These are phyloP conservation scores for Iphiclides podalirius DNA, from an alignment of 2,888 invertebrate species.

Conservation along the genomic window DNA sequence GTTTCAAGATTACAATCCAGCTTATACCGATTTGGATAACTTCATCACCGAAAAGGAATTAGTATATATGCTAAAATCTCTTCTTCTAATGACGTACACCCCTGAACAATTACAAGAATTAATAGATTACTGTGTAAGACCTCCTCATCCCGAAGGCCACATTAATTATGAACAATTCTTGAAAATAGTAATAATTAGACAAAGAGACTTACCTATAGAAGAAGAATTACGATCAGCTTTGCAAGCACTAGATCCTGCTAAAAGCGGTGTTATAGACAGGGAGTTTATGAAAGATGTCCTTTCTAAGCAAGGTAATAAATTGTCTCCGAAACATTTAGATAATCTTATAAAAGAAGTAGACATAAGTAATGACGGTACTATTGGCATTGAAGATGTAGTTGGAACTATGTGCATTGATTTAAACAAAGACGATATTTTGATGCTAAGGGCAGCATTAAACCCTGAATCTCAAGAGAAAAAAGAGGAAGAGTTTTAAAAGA, in stretches of 20 bases:
- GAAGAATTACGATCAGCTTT: constrained; percentile 60
- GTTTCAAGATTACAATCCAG: constrained; percentile 66
- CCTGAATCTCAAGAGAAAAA: constrained; percentile 30
- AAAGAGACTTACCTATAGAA: constrained; percentile 56
- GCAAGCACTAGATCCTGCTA: constrained; percentile 55
- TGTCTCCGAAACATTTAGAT: constrained; percentile 50
- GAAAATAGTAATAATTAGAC: constrained; percentile 61
- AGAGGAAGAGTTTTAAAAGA: constrained; percentile 24
- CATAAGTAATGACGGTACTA: constrained; percentile 63
- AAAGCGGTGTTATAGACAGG: constrained; percentile 51
- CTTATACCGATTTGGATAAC: constrained; percentile 58
- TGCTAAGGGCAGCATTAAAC: constrained; percentile 46
- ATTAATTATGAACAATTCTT: constrained; percentile 63
- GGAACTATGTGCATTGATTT: constrained; percentile 70
- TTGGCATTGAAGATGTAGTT: constrained; percentile 65
- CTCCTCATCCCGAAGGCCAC: constrained; percentile 60
- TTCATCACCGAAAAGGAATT: constrained; percentile 66
- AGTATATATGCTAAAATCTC: constrained; percentile 60
- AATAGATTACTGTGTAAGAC: constrained; percentile 57
- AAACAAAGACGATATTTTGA: constrained; percentile 57
- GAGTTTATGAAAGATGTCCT: constrained; percentile 56
- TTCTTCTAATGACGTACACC: constrained; percentile 61
- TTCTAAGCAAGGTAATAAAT: constrained; percentile 53
- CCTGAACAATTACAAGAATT: constrained; percentile 63
- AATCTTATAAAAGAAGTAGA: constrained; percentile 68